phyloP scores from a whole-genome alignment of 2,888 invertebrate species.

The Cinara cedri region DNA sequence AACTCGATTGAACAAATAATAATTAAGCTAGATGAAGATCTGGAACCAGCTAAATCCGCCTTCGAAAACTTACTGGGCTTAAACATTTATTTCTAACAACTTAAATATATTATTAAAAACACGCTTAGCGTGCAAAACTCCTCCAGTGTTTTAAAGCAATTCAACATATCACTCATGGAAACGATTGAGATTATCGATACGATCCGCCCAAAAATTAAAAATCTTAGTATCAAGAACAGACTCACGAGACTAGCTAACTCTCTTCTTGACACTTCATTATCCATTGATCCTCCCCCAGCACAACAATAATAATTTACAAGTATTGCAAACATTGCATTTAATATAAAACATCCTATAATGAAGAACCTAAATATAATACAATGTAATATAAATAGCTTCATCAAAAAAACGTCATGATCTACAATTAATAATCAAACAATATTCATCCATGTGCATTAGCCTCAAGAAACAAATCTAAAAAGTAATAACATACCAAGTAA shows the following conservation, averaged over 20 bases:
- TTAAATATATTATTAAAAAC: slow-evolving; percentile 14
- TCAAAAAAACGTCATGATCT: background rate
- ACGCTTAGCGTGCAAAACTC: background rate
- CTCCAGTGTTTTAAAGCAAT: background rate
- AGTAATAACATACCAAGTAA: background rate
- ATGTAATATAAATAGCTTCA: slow-evolving; percentile 3
- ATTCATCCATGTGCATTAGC: background rate
- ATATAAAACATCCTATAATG: background rate
- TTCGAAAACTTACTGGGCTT: background rate
- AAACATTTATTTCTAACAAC: slow-evolving; percentile 2
- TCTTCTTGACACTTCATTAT: background rate
- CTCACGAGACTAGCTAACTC: background rate
- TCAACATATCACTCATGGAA: background rate
- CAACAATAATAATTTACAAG: background rate
- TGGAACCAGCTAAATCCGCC: background rate
- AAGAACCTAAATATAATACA: slow-evolving; percentile 7
- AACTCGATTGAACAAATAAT: slow-evolving; percentile 11
- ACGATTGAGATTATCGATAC: slow-evolving; percentile 1
- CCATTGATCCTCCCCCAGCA: background rate
- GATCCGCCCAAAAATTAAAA: background rate
- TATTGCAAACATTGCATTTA: background rate
- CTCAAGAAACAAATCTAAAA: slow-evolving; percentile 1
- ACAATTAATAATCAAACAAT: slow-evolving; percentile 1
- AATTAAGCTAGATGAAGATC: background rate
- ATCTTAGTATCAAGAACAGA: background rate